Conservation (phyloP, 35 echinoderm and acorn worm genomes). For the Lytechinus pictus region DNA sequence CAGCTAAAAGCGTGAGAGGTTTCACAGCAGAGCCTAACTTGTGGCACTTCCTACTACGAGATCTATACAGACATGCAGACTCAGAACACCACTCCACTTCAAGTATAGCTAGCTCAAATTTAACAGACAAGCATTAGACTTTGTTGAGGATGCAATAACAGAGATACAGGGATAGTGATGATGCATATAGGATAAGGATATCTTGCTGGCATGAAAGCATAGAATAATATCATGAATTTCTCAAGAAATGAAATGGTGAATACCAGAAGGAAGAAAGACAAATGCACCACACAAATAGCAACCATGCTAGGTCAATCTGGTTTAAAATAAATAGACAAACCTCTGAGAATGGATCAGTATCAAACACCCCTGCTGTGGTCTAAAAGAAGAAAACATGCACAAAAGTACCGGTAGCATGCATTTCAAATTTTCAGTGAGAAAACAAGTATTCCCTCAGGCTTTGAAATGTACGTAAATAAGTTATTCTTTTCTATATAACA, state of each 20-base stretch:
- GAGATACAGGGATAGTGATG: too few relatives aligned
- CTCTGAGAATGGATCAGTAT: constrained; percentile 15
- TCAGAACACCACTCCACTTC: too few relatives aligned
- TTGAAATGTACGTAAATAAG: neutral
- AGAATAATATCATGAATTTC: neutral
- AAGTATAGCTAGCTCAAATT: too few relatives aligned
- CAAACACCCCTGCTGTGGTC: neutral
- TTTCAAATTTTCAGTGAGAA: neutral
- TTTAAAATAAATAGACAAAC: neutral
- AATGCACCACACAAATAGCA: neutral
- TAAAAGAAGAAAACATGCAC: neutral
- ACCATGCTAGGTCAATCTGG: neutral
- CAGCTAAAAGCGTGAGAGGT: too few relatives aligned
- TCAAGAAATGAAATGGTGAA: neutral
- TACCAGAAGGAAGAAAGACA: neutral
- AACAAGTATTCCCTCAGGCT: neutral
- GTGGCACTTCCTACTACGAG: too few relatives aligned
- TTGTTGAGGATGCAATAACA: too few relatives aligned
- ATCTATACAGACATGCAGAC: too few relatives aligned
- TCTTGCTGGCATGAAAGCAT: neutral
- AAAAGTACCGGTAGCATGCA: neutral
- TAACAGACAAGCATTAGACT: too few relatives aligned
- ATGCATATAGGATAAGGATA: neutral
- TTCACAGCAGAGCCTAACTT: too few relatives aligned
- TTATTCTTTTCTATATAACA: too few relatives aligned